Evolutionary conservation across 2,113 vertebrate genomes (phyloP).

Genomic region (Cynocephalus volans): DNA sequence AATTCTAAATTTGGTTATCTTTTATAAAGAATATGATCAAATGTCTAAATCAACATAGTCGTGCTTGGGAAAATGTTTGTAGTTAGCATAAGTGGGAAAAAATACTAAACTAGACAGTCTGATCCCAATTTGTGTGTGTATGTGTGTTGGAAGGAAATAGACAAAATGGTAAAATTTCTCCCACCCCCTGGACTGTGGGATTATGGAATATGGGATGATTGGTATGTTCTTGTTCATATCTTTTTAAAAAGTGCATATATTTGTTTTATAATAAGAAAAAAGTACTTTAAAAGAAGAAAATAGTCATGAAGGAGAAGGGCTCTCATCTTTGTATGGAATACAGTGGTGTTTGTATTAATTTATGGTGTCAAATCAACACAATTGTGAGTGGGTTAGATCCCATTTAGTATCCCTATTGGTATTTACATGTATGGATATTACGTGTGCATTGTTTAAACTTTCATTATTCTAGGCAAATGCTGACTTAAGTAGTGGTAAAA

Average conservation of each 20-base stretch:
- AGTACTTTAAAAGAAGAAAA: not conserved
- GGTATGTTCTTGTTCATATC: not conserved
- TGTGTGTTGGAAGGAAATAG: not conserved
- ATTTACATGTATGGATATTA: not conserved
- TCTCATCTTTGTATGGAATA: not conserved
- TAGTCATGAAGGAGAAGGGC: not conserved
- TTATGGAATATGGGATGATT: no score
- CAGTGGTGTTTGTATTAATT: not conserved
- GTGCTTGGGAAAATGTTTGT: not conserved
- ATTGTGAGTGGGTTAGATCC: not conserved
- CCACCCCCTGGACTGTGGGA: not conserved
- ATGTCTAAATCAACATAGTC: conserved; percentile 6
- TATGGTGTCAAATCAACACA: not conserved
- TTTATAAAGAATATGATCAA: not conserved
- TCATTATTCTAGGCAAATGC: not conserved
- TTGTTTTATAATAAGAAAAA: conserved; percentile 38
- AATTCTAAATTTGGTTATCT: not conserved
- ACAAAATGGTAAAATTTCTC: not conserved
- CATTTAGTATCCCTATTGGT: not conserved
- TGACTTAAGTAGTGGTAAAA: not conserved
- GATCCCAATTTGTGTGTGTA: not conserved
- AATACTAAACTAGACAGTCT: not conserved
- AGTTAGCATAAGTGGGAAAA: not conserved
- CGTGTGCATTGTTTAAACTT: not conserved
- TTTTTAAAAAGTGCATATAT: not conserved